Evolutionary conservation across 2,113 vertebrate genomes (phyloP), one percentile per base, ranked within the genome.

Genomic region (Paracanthobrama guichenoti): DNA sequence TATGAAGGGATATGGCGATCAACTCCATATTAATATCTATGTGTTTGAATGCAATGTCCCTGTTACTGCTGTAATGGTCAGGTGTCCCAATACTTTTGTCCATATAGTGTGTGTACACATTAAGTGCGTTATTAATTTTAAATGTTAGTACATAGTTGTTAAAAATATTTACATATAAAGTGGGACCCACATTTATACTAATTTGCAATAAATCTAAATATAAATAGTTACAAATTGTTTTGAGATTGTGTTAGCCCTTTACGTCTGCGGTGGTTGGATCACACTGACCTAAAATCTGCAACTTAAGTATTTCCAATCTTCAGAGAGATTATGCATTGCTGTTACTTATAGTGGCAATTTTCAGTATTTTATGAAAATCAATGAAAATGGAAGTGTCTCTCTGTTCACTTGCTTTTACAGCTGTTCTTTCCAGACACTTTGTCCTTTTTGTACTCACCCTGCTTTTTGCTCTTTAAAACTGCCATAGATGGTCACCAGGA

Each of bases 401-500:
- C 22, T 69, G 12, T 50, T 64, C 39, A 39, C 26, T 69, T 14
- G 20, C 35, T 42, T n/a, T 39, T 64, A 18, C 46, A n/a, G 31
- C 81, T 69, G 46, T 53, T 59, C 39, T 46, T 66, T 57, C 35
- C 57, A 46, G 66, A 79, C 22, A 24, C 31, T 80, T 77, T 59
- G 39, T 64, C 44, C 67, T 20, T 28, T 28, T 84, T 79, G n/a
- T 69, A 6, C 39, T 31, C 13, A 35, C 7, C 60, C 26, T 67
- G 24, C 16, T 64, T 53, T 84, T 82, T 84, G 67, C n/a, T 71
- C 62, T 50, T 60, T 69, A 73, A 35, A 87, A 77, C 86, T 31
- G 24, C 42, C 55, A 87, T 76, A 74, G 83, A 84, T 84, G 79
- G 48, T 74, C 28, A 22, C 57, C 84, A 82, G 60, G n/a, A 83